Evolutionary conservation across 2,888 invertebrate species (phyloP).

Genomic region (Acanthacorydalis orientalis): DNA sequence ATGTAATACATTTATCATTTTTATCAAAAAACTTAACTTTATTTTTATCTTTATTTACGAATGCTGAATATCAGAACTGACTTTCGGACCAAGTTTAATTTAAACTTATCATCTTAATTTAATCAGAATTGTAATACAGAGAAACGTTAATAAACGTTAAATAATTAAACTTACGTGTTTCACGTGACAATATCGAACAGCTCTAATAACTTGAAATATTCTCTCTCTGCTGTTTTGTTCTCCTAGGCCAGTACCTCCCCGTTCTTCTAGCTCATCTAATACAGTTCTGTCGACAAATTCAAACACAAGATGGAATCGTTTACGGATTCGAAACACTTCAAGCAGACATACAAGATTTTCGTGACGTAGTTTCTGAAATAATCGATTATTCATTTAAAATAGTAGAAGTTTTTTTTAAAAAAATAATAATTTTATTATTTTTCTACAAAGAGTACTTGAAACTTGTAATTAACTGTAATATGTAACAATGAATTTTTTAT

Average conservation of each 20-base stretch:
- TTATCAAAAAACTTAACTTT: no score
- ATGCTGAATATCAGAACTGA: no score
- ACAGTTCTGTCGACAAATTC: conserved; percentile 78
- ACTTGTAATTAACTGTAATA: no score
- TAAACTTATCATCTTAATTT: no score
- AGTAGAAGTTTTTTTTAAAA: neutral
- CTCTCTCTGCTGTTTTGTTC: conserved; percentile 56
- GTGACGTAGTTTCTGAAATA: conserved; percentile 61
- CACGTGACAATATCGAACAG: conserved; percentile 65
- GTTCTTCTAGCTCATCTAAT: conserved; percentile 64
- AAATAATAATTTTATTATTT: no score
- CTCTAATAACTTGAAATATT: conserved; percentile 66
- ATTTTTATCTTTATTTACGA: no score
- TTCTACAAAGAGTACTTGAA: no score
- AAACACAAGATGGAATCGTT: conserved; percentile 73
- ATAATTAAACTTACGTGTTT: conserved; percentile 49
- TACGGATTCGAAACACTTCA: conserved; percentile 71
- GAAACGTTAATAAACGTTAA: no score
- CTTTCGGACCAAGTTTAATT: no score
- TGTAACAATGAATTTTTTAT: no score
- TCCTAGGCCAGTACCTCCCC: conserved; percentile 53
- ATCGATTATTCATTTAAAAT: conserved; percentile 10
- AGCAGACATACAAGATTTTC: conserved; percentile 79
- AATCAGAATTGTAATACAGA: no score
- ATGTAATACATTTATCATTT: no score